Evolutionary conservation across 2,888 invertebrate species (phyloP).

Genomic region (Ornithoptera priamus): DNA sequence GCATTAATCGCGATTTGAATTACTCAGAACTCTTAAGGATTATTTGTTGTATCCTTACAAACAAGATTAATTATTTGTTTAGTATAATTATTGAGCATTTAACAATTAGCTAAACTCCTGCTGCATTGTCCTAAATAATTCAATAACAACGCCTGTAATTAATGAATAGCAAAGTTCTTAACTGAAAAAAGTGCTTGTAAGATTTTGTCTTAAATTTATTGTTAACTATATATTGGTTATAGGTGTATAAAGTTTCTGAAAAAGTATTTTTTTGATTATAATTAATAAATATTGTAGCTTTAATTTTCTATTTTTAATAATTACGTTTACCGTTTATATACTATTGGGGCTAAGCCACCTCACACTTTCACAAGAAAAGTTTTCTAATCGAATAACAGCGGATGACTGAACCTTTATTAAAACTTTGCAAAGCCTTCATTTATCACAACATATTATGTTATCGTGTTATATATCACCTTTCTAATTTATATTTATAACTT

Average conservation of each 20-base stretch:
- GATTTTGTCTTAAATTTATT: not conserved
- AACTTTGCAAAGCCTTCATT: constrained; percentile 36
- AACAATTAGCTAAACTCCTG: too few species aligned
- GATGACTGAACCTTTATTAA: constrained; percentile 29
- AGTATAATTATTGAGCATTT: too few species aligned
- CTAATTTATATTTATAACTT: not conserved
- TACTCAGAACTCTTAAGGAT: too few species aligned
- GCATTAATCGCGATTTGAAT: too few species aligned
- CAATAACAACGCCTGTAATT: not conserved
- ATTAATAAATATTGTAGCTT: not conserved
- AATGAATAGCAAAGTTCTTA: not conserved
- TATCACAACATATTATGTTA: constrained; percentile 24
- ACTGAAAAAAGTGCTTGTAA: not conserved
- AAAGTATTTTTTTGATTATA: not conserved
- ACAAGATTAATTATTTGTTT: too few species aligned
- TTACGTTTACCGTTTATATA: not conserved
- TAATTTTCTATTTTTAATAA: not conserved
- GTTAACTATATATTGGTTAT: not conserved
- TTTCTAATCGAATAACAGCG: constrained; percentile 26
- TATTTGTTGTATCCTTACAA: too few species aligned
- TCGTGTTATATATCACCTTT: constrained; percentile 7
- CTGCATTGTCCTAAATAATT: not conserved
- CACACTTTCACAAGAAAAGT: constrained; percentile 25
- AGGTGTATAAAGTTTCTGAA: not conserved
- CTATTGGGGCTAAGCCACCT: constrained; percentile 8